Conservation (phyloP, 2,888 invertebrate species). For the Drosophila neutralis region DNA sequence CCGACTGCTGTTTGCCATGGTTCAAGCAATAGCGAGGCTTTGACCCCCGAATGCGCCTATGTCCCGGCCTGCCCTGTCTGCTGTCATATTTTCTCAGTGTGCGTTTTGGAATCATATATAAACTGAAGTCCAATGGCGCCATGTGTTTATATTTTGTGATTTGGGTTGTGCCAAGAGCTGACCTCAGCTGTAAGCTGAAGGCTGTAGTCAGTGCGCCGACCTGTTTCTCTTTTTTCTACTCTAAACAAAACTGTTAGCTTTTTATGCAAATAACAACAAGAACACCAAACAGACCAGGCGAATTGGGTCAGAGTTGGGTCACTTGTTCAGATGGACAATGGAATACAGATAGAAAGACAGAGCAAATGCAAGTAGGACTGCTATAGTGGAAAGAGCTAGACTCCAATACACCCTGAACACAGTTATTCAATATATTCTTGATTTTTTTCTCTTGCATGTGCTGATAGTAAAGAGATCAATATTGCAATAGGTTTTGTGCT, state of each 20-base stretch:
- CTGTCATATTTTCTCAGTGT: slow-evolving; percentile 15
- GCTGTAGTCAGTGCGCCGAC: slow-evolving; percentile 47
- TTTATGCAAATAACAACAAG: slow-evolving; percentile 61
- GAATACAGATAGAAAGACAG: not conserved
- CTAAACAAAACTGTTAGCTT: slow-evolving; percentile 9
- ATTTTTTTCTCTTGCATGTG: not conserved
- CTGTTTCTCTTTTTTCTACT: slow-evolving; percentile 21
- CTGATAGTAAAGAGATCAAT: not conserved
- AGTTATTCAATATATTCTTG: not conserved
- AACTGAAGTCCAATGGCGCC: slow-evolving; percentile 66
- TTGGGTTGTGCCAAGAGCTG: slow-evolving; percentile 55
- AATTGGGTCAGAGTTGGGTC: slow-evolving; percentile 9
- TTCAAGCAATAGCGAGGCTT: slow-evolving; percentile 32
- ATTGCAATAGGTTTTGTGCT: not conserved
- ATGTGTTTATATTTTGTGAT: slow-evolving; percentile 70
- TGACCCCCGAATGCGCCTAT: not conserved
- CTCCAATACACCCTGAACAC: not conserved
- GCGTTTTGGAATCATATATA: slow-evolving; percentile 36
- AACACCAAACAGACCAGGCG: slow-evolving; percentile 9
- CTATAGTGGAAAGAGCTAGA: not conserved
- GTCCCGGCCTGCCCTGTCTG: not conserved
- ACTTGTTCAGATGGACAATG: slow-evolving; percentile 10
- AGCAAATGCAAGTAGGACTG: not conserved
- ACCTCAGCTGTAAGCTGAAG: slow-evolving; percentile 18
- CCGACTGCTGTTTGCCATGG: slow-evolving; percentile 36